phyloP scores from a whole-genome alignment of 1,140 invertebrate genomes.

The Globodera ellingtonae region DNA sequence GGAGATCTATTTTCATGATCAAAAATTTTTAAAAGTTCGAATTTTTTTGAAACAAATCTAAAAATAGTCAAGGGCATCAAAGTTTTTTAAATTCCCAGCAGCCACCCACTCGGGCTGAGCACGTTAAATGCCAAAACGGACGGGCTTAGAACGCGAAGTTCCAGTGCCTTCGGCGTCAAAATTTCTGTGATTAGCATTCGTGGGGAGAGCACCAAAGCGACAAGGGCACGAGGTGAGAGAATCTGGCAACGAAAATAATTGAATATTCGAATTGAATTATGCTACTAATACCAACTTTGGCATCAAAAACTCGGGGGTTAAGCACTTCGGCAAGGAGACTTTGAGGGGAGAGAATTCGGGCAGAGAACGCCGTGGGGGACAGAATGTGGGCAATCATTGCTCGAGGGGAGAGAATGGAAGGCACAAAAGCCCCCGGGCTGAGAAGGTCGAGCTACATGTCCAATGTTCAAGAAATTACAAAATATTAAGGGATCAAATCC shows the following conservation, averaged over 20 bases:
- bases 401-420: conserved; percentile 19
- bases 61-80: too few relatives aligned
- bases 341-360: conserved; percentile 15
- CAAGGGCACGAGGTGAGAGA: conserved; percentile 19
- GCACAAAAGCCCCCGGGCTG: conserved; percentile 25
- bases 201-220: conserved; percentile 24
- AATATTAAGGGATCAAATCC: too few relatives aligned
- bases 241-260: neutral
- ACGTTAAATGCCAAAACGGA: conserved; percentile 28
- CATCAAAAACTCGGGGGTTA: neutral
- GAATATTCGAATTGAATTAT: neutral
- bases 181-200: conserved; percentile 32
- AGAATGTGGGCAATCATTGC: conserved; percentile 20
- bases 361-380: conserved; percentile 27
- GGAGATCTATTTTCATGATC: too few relatives aligned
- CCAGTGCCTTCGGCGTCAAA: conserved; percentile 28
- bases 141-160: conserved; percentile 29
- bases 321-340: conserved; percentile 11
- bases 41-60: too few relatives aligned
- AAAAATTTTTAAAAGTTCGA: too few relatives aligned
- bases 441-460: neutral
- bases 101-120: conserved; percentile 29
- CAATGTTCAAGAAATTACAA: too few relatives aligned
- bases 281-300: neutral
- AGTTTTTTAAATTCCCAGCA: too few relatives aligned